These are phyloP conservation scores for Mallotus villosus DNA, from an alignment of 2,797 vertebrate species.

Conservation along the genomic window DNA sequence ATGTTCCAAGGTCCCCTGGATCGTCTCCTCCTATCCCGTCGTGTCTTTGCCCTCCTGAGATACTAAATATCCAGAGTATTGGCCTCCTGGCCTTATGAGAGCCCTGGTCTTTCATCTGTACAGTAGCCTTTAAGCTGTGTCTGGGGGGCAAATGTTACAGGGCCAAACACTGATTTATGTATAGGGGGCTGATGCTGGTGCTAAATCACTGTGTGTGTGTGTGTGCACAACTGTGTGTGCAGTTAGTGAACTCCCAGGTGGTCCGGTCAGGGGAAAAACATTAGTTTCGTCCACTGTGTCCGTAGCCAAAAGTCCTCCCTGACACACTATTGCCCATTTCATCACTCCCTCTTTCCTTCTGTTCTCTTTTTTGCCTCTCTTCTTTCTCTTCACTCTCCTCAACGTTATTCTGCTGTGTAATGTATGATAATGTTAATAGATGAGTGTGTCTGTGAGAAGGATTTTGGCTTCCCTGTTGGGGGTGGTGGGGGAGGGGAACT, in stretches of 20 bases:
- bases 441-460: too few species aligned
- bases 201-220: not conserved
- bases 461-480: too few species aligned
- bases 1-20: not conserved
- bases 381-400: too few species aligned
- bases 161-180: not conserved
- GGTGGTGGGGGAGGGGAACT: too few species aligned
- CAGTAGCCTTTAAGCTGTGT: not conserved
- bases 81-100: not conserved
- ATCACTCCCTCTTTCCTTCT: not conserved
- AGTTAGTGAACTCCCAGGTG: not conserved
- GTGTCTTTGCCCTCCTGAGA: too few species aligned
- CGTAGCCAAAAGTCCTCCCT: not conserved
- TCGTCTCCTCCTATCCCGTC: not conserved
- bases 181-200: not conserved
- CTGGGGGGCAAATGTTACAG: not conserved
- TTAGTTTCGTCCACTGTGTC: not conserved
- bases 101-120: not conserved
- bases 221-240: too few species aligned
- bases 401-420: too few species aligned
- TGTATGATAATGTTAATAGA: too few species aligned
- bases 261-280: not conserved
- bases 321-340: not conserved
- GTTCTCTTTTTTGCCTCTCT: too few species aligned
- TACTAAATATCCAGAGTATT: too few species aligned